phyloP scores from a whole-genome alignment of 2,888 invertebrate genomes.

The Plusia festucae region DNA sequence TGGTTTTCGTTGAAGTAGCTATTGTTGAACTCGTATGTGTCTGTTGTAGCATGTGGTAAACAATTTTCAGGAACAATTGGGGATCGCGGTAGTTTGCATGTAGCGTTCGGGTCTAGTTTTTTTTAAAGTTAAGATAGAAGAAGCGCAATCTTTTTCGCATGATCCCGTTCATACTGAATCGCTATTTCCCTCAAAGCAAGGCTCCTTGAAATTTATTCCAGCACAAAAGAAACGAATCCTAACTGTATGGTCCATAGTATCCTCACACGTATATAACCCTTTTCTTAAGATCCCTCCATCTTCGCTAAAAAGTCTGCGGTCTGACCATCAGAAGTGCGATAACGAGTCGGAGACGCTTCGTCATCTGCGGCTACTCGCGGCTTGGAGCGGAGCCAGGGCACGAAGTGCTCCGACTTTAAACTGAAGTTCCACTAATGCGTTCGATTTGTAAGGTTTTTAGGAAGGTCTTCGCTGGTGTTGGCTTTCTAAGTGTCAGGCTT shows the following conservation, averaged over 20 bases:
- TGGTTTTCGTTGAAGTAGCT: neutral
- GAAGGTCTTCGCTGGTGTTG: conserved; percentile 12
- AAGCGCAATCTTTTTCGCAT: no score
- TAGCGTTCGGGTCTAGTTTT: no score
- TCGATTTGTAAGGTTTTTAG: conserved; percentile 26
- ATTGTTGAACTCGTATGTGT: no score
- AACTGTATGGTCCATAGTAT: no score
- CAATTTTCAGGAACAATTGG: no score
- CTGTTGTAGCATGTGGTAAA: no score
- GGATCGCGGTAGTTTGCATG: no score
- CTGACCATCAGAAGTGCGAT: conserved; percentile 64
- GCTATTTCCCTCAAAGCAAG: no score
- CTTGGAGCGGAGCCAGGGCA: conserved; percentile 81
- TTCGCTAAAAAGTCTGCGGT: conserved; percentile 53
- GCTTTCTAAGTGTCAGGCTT: neutral
- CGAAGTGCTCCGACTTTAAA: conserved; percentile 66
- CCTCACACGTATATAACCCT: neutral
- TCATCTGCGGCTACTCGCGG: conserved; percentile 83
- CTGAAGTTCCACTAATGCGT: conserved; percentile 47
- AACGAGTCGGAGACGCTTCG: conserved; percentile 76
- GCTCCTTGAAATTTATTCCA: no score
- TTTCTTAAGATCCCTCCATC: neutral
- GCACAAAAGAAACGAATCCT: no score
- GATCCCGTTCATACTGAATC: no score
- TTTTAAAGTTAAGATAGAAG: no score